These are phyloP conservation scores for Harpagus bidentatus DNA, from an alignment of 2,113 vertebrate species.

Conservation along the genomic window DNA sequence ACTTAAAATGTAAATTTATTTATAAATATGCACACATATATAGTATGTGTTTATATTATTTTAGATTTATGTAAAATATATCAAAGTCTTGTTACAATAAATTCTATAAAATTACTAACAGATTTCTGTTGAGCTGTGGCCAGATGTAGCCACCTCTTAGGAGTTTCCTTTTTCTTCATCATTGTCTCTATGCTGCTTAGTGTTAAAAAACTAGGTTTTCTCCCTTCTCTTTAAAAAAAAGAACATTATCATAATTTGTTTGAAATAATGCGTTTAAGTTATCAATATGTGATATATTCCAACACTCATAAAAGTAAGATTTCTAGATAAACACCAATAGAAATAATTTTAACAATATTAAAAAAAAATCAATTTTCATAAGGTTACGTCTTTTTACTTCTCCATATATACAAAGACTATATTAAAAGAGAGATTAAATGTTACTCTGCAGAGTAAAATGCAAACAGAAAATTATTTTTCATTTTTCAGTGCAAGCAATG, in stretches of 20 bases:
- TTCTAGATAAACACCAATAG: conserved; percentile 73
- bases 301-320: conserved; percentile 53
- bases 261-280: conserved; percentile 11
- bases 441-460: conserved; percentile 88
- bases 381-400: conserved; percentile 86
- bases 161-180: background rate
- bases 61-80: conserved; percentile 12
- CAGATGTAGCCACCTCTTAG: background rate
- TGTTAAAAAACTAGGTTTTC: background rate
- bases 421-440: conserved; percentile 97
- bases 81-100: background rate
- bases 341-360: conserved; percentile 83
- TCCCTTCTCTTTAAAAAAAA: background rate
- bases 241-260: background rate
- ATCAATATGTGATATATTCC: conserved; percentile 9
- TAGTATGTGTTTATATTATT: background rate
- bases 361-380: conserved; percentile 88
- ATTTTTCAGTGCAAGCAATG: conserved; percentile 84
- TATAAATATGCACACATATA: background rate
- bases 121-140: background rate
- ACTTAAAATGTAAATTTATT: conserved; percentile 28
- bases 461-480: conserved; percentile 93
- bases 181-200: background rate
- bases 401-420: conserved; percentile 84
- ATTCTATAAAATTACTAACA: background rate